phyloP scores from a whole-genome alignment of 2,888 invertebrate genomes.

The Argynnis bischoffii region DNA sequence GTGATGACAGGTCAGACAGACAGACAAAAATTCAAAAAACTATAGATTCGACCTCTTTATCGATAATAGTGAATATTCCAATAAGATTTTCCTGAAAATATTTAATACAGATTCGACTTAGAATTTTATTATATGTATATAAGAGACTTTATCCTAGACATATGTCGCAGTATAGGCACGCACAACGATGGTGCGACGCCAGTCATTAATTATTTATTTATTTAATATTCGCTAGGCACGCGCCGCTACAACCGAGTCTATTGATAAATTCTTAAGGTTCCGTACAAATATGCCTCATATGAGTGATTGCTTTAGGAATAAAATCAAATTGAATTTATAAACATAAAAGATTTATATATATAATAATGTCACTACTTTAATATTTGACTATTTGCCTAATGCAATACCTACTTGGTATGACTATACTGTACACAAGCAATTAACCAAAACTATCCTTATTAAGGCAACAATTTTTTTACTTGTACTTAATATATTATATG shows the following conservation, averaged over 20 bases:
- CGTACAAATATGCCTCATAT: conserved; percentile 6
- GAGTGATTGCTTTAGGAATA: conserved; percentile 5
- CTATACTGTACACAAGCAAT: too few species aligned
- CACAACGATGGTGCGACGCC: conserved; percentile 17
- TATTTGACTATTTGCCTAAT: too few species aligned
- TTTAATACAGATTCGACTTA: too few species aligned
- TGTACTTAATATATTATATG: too few species aligned
- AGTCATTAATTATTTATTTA: conserved; percentile 30
- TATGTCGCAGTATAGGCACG: conserved; percentile 26
- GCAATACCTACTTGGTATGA: too few species aligned
- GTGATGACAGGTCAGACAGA: too few species aligned
- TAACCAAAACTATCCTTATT: too few species aligned
- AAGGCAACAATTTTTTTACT: too few species aligned
- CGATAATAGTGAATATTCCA: too few species aligned
- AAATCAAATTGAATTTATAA: neutral
- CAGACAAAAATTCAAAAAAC: too few species aligned
- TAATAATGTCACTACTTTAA: neutral
- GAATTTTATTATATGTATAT: neutral
- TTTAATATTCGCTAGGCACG: conserved; percentile 31
- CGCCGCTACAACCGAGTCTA: conserved; percentile 21
- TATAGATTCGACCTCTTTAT: too few species aligned
- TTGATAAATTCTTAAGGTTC: conserved; percentile 21
- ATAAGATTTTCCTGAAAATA: too few species aligned
- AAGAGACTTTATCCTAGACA: neutral
- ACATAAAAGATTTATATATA: neutral